Evolutionary conservation across 2,888 invertebrate genomes (phyloP), one percentile per base, ranked within the genome.

Genomic region (Sphaeridia pumilis): DNA sequence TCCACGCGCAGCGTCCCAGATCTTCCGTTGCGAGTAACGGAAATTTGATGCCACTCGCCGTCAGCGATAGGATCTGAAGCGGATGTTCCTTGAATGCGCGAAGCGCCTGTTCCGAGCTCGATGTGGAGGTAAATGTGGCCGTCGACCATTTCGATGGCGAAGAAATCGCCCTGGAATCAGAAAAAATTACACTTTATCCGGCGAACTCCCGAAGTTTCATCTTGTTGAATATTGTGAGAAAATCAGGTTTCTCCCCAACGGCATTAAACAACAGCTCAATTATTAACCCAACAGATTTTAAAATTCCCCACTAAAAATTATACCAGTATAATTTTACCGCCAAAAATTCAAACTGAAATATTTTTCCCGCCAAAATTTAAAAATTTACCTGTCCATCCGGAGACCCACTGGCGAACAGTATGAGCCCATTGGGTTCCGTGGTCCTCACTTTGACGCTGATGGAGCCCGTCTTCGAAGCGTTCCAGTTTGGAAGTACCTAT

Each of bases 361-460:
- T n/a, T n/a, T n/a, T n/a, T n/a, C n/a, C n/a, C n/a, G n/a, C n/a
- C n/a, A 28, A 44, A 50, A 43, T 28, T 50, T 50, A 50, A 50
- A 44, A 31, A 50, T 44, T 25, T 47, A 52, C 52, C 52, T 52
- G 52, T 47, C 47, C 52, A 17, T 52, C 52, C 46, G 42, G 31
- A 17, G 49, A 36, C 3, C 88, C 90, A 67, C 85, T 84, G 71
- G 90, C 92, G 77, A 90, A 87, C 69, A 95, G 80, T 51, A 97
- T 81, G 62, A 97, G 77, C 24, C 95, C 95, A 68, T 94, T 89
- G 7, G 88, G 84, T 71, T 95, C 94, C 70, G 87, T 89, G 43
- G 95, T 95, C 58, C 93, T 82, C 69, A 97, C 89, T 74, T 93
- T 90, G 74, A 94, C 88, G 41, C 88, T 84, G 68, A 94, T 84